Conservation (phyloP, 2,888 invertebrate species). For the Tenodera sinensis region DNA sequence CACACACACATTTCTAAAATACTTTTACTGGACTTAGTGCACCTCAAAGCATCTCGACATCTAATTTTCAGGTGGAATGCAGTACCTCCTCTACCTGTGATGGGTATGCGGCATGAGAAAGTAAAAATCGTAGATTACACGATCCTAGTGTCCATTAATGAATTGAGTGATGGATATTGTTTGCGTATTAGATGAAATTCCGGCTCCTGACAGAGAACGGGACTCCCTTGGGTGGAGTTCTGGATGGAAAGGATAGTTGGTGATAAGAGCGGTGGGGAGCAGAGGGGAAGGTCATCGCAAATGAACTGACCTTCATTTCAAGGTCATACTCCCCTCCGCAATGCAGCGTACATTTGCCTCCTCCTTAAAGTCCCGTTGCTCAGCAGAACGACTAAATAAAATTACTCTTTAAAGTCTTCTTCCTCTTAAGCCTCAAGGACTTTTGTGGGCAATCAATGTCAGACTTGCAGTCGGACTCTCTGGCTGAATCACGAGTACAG, state of each 20-base stretch:
- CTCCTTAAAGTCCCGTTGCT: neutral
- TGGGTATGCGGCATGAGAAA: too few species aligned
- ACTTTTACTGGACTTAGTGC: too few species aligned
- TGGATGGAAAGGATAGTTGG: neutral
- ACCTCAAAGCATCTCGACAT: too few species aligned
- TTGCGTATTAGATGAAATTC: neutral
- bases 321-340: neutral
- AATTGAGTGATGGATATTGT: neutral
- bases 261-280: neutral
- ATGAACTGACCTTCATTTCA: neutral
- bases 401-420: neutral
- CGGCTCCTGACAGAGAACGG: neutral
- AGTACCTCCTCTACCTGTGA: too few species aligned
- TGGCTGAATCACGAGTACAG: neutral
- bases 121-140: too few species aligned
- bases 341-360: neutral
- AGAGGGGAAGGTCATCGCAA: neutral
- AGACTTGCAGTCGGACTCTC: neutral
- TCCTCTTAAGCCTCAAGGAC: neutral
- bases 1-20: too few species aligned
- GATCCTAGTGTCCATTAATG: too few species aligned
- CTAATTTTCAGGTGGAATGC: too few species aligned
- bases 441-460: neutral
- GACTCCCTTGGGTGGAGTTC: neutral
- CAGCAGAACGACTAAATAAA: neutral